Evolutionary conservation across 2,797 vertebrate species (phyloP).

Genomic region (Tokudaia tokunoshimensis): DNA sequence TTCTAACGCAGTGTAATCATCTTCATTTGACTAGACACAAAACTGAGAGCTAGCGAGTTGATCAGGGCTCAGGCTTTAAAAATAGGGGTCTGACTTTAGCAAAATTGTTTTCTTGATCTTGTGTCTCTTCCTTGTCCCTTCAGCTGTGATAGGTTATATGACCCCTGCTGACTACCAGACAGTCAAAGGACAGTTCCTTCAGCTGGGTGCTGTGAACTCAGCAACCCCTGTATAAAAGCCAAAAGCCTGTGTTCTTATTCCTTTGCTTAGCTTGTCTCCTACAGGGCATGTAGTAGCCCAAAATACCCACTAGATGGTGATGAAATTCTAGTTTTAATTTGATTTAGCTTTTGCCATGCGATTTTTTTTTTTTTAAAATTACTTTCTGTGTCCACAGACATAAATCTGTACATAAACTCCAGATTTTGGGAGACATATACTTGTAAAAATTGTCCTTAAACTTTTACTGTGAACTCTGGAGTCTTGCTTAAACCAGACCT

Average conservation of each 20-base stretch:
- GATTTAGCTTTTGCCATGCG: not conserved
- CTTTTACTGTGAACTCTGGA: constrained; percentile 47
- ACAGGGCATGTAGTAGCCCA: not conserved
- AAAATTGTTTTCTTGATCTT: not conserved
- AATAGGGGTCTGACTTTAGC: not conserved
- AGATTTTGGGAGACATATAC: constrained; percentile 43
- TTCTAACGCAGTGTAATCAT: not conserved
- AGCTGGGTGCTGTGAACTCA: rapidly evolving
- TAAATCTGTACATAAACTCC: constrained; percentile 59
- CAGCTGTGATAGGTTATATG: not conserved
- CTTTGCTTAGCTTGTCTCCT: not conserved
- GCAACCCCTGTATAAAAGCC: not conserved
- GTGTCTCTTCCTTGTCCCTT: not conserved
- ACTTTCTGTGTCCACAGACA: constrained; percentile 43
- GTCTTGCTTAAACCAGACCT: constrained; percentile 51
- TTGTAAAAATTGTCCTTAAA: constrained; percentile 37
- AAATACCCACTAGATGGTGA: constrained; percentile 72
- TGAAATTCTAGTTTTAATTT: constrained; percentile 52
- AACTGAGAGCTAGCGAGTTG: not conserved
- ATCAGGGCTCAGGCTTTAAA: not conserved
- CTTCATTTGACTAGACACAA: not conserved
- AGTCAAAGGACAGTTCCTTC: not conserved
- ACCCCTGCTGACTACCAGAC: not conserved
- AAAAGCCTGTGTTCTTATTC: rapidly evolving
- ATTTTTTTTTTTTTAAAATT: not conserved